Percentiles rank a stretch among this genome's conserved stretches.
Evolutionary conservation across 2,888 invertebrate genomes (phyloP).

Genomic region (Nematopogon swammerdamellus): DNA sequence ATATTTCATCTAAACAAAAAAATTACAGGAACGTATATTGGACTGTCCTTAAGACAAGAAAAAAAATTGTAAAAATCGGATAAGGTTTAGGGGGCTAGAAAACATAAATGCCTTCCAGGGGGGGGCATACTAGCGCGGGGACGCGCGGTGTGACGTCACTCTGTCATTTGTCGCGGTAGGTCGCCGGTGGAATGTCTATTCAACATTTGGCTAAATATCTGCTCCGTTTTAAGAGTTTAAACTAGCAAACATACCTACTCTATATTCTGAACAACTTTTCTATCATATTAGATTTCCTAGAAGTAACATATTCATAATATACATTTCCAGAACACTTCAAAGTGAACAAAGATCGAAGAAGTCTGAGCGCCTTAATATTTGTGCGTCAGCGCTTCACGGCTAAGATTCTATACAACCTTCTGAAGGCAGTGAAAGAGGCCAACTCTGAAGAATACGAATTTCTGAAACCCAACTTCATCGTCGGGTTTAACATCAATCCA

Average conservation of each 20-base stretch:
- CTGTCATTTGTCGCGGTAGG: no score
- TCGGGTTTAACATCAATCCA: conserved; percentile 63
- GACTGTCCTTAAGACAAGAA: no score
- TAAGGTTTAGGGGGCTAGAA: no score
- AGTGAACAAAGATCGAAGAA: conserved; percentile 29
- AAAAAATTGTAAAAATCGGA: no score
- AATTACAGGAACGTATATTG: no score
- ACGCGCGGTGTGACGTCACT: no score
- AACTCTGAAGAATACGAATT: conserved; percentile 50
- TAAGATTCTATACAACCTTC: conserved; percentile 67
- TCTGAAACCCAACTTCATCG: conserved; percentile 67
- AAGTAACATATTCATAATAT: neutral
- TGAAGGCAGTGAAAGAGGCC: conserved; percentile 46
- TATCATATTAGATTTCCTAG: conserved; percentile 15
- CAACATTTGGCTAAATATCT: no score
- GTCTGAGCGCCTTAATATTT: conserved; percentile 69
- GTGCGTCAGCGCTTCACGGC: conserved; percentile 71
- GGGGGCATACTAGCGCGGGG: no score
- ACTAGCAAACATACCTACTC: neutral
- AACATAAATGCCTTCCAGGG: no score
- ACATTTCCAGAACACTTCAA: conserved; percentile 12
- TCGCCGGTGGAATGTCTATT: no score
- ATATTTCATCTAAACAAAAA: no score
- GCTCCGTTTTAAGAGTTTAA: no score
- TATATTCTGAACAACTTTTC: conserved; percentile 16